Base-by-base conservation (phyloP, 2,113 vertebrate species). In the Colossoma macropomum region DNA sequence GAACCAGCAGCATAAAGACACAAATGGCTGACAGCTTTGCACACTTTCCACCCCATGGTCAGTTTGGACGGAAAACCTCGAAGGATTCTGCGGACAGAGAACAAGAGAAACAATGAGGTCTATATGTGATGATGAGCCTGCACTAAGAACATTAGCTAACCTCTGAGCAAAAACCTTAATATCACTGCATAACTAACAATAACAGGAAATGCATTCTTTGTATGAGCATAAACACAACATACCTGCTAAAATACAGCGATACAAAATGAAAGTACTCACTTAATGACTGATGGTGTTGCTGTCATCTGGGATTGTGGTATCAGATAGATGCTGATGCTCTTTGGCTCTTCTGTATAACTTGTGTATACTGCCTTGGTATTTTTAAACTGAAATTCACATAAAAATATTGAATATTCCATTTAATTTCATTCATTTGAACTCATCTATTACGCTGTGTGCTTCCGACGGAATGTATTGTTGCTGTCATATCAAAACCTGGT, bases 361-460 rank as follows among this genome's bases (percentile, higher is more conserved):
- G 87, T 94, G 89, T 94, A 92, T 90, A 92, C 88, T 91, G 89
- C 91, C 86, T 93, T 85, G 59, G 83, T 86, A 87, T 89, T 92
- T 91, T 91, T 89, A 91, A 93, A 91, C 89, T 93, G 88, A 93
- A 90, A 88, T 93, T 93, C 87, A 90, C 92, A 92, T 93, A 91
- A 94, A 94, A 91, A 92, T 85, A 90, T 90, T 89, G 88, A 88
- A n/a, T 80, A 92, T 91, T 91, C 88, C 87, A 91, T 84, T 88
- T 75, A 82, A 68, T 89, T 85, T 13, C 23, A 45, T n/a, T 41
- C 21, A 45, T 71, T 45, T 71, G 11, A 76, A 65, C 84, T 90
- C 63, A 54, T 77, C 84, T 88, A 90, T 85, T 77, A 62, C 38
- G 16, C 1, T 23, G 32, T 25, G 63, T 50, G 62, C 25, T 54